Evolutionary conservation across 2,113 vertebrate species (phyloP).

Genomic region (Nycticryphes semicollaris): DNA sequence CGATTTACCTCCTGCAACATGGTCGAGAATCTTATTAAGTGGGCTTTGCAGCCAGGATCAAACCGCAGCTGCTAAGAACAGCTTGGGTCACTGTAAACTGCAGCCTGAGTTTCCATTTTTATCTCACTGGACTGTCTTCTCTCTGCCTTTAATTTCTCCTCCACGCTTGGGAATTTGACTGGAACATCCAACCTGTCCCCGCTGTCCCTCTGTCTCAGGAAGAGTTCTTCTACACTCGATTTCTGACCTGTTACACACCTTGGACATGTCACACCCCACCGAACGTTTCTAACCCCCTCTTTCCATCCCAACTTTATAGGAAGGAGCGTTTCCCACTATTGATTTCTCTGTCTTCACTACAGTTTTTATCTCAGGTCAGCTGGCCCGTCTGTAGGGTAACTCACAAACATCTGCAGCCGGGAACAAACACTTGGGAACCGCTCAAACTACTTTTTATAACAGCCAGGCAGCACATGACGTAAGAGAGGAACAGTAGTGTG

Average conservation of each 20-base stretch:
- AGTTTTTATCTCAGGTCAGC: neutral
- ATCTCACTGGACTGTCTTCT: neutral
- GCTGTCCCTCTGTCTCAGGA: neutral
- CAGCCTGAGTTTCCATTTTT: neutral
- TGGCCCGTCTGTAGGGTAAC: neutral
- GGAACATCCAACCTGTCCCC: neutral
- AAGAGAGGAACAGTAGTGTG: neutral
- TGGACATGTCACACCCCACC: neutral
- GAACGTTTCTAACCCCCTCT: neutral
- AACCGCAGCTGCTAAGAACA: neutral
- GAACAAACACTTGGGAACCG: neutral
- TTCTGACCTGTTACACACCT: neutral
- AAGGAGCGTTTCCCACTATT: neutral
- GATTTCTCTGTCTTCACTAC: neutral
- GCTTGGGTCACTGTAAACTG: neutral
- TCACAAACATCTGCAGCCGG: neutral
- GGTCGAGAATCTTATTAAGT: neutral
- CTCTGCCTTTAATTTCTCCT: neutral
- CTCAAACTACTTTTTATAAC: neutral
- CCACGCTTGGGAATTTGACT: neutral
- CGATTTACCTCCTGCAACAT: neutral
- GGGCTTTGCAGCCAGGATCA: slow-evolving; percentile 45
- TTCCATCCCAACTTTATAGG: neutral
- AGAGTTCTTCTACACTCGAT: fast-evolving
- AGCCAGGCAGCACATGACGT: neutral